phyloP scores from a whole-genome alignment of 2,797 vertebrate genomes.

The Xerus rutilus region DNA sequence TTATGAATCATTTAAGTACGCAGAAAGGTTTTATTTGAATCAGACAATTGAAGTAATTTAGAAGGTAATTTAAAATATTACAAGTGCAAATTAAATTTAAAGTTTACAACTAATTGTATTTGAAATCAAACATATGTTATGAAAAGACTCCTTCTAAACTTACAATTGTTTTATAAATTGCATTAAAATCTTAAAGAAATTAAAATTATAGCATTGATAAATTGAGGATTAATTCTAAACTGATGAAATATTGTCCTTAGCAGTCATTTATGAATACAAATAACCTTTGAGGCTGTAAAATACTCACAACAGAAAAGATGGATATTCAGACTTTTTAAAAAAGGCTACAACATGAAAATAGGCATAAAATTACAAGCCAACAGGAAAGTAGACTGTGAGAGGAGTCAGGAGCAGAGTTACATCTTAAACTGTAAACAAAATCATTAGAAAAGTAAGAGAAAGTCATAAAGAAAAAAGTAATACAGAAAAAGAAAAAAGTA shows the following conservation, averaged over 20 bases:
- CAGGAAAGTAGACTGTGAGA: not conserved
- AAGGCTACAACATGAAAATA: not conserved
- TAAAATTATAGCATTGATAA: slow-evolving; percentile 43
- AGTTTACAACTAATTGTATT: slow-evolving; percentile 67
- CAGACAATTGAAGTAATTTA: slow-evolving; percentile 69
- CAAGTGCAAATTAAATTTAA: slow-evolving; percentile 68
- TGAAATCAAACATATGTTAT: slow-evolving; percentile 44
- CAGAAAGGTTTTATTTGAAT: slow-evolving; percentile 64
- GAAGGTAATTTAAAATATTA: slow-evolving; percentile 72
- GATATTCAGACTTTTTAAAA: not conserved
- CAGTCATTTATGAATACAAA: not conserved
- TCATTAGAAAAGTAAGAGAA: not conserved
- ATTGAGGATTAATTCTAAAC: slow-evolving; percentile 48
- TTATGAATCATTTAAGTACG: slow-evolving; percentile 70
- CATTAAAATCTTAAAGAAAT: slow-evolving; percentile 26
- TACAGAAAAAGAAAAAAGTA: not conserved
- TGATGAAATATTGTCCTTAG: slow-evolving; percentile 38
- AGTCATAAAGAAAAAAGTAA: not conserved
- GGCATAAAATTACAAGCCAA: not conserved
- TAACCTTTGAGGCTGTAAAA: not conserved
- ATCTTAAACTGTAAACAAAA: not conserved
- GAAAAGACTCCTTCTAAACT: slow-evolving; percentile 41
- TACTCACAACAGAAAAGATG: not conserved
- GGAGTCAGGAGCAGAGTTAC: not conserved
- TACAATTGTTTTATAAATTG: slow-evolving; percentile 49